Evolutionary conservation across 2,113 vertebrate species (phyloP).

Genomic region (Hemichromis elongatus): DNA sequence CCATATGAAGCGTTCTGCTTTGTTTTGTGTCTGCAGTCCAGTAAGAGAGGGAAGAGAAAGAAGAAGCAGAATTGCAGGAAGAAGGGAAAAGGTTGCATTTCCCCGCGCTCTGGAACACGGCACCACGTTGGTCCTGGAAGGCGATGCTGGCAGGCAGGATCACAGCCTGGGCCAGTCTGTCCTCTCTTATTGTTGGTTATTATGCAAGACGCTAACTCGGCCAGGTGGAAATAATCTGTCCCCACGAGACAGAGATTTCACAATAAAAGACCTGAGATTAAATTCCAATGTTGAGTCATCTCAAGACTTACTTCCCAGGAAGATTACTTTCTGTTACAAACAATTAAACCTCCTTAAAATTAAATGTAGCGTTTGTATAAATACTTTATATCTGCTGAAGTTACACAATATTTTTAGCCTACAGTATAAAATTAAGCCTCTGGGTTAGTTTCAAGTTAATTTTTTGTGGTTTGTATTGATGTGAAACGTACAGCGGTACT

Average conservation of each 20-base stretch:
- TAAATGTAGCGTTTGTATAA: neutral
- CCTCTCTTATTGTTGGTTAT: neutral
- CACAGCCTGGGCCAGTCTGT: neutral
- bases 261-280: neutral
- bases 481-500: neutral
- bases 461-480: neutral
- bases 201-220: slow-evolving; percentile 27
- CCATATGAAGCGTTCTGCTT: neutral
- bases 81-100: neutral
- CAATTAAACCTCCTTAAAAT: neutral
- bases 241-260: slow-evolving; percentile 12
- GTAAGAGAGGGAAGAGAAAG: too few species aligned
- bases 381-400: neutral
- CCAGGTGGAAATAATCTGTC: slow-evolving; percentile 19
- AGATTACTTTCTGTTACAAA: neutral
- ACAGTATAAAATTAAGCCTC: neutral
- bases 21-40: neutral
- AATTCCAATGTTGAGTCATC: neutral
- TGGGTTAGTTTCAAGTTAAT: neutral
- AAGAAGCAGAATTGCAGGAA: neutral
- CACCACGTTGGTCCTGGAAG: neutral
- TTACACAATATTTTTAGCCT: neutral
- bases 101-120: neutral
- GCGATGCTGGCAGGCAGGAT: neutral
- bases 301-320: neutral